phyloP scores from a whole-genome alignment of 2,888 invertebrate genomes.

The Hypomecis punctinalis region DNA sequence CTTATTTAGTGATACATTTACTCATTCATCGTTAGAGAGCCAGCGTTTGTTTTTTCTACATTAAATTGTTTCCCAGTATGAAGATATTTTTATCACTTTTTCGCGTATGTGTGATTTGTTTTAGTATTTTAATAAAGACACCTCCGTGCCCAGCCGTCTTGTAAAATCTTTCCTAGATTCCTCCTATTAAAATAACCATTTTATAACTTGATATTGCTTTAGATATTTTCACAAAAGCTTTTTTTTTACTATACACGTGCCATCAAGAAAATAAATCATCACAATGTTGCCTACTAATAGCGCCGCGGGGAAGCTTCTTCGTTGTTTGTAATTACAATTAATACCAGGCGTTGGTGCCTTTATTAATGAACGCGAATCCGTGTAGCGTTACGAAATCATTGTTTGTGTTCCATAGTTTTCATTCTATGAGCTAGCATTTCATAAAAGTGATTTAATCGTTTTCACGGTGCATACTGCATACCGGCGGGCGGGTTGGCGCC shows the following conservation, averaged over 20 bases:
- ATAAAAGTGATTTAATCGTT: constrained; percentile 50
- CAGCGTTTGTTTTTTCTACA: too few species aligned
- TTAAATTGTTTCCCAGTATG: too few species aligned
- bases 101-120: too few species aligned
- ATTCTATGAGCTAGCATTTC: constrained; percentile 42
- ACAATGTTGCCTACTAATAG: constrained; percentile 22
- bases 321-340: constrained; percentile 27
- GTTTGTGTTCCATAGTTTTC: constrained; percentile 1
- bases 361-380: constrained; percentile 21
- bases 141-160: too few species aligned
- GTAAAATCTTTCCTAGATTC: too few species aligned
- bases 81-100: too few species aligned
- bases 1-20: too few species aligned
- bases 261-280: constrained; percentile 28
- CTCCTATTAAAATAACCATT: too few species aligned
- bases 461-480: constrained; percentile 46
- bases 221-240: constrained; percentile 9
- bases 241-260: constrained; percentile 1
- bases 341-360: constrained; percentile 17
- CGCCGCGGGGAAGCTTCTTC: constrained; percentile 24
- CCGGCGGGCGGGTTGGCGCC: constrained; percentile 66
- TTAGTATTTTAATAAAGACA: too few species aligned
- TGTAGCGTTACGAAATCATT: neutral
- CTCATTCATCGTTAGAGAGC: too few species aligned
- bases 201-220: neutral